Evolutionary conservation across 2,888 invertebrate species (phyloP).

Genomic region (Agrenia bidenticulata): DNA sequence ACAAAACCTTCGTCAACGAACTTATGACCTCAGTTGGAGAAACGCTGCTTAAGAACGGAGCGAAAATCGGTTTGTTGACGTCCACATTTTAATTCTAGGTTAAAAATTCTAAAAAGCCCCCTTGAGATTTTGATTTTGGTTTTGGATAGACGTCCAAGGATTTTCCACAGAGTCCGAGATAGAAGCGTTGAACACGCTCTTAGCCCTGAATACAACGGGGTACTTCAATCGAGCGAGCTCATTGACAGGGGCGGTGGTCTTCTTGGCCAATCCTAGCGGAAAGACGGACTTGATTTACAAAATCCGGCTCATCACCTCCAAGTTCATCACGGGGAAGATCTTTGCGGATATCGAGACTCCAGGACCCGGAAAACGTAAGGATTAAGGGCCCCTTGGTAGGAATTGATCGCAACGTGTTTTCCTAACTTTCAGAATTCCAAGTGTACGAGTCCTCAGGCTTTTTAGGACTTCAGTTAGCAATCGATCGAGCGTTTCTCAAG

Average conservation of each 20-base stretch:
- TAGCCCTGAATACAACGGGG: slow-evolving; percentile 6
- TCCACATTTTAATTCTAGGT: too few relatives aligned
- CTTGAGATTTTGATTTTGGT: background rate
- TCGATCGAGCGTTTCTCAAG: slow-evolving; percentile 23
- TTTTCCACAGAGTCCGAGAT: slow-evolving; percentile 24
- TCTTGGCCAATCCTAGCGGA: slow-evolving; percentile 12
- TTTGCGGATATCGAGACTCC: slow-evolving; percentile 28
- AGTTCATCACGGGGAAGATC: slow-evolving; percentile 29
- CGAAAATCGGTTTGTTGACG: background rate
- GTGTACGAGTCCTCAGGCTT: slow-evolving; percentile 32
- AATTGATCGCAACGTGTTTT: too few relatives aligned
- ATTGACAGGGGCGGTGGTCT: slow-evolving; percentile 19
- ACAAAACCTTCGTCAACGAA: slow-evolving; percentile 4
- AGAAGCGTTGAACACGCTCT: slow-evolving; percentile 20
- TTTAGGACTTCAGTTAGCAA: slow-evolving; percentile 30
- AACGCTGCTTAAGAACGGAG: slow-evolving; percentile 5
- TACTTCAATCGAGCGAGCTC: background rate
- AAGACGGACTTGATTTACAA: slow-evolving; percentile 20
- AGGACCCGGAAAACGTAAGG: slow-evolving; percentile 33
- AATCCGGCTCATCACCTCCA: slow-evolving; percentile 19
- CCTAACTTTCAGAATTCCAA: slow-evolving; percentile 2
- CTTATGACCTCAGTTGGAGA: slow-evolving; percentile 24
- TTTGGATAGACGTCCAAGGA: slow-evolving; percentile 18
- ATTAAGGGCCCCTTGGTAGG: too few relatives aligned
- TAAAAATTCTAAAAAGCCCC: background rate